These are phyloP conservation scores for Neocrepidodera transversa DNA, from an alignment of 2,888 invertebrate genomes.

Conservation along the genomic window DNA sequence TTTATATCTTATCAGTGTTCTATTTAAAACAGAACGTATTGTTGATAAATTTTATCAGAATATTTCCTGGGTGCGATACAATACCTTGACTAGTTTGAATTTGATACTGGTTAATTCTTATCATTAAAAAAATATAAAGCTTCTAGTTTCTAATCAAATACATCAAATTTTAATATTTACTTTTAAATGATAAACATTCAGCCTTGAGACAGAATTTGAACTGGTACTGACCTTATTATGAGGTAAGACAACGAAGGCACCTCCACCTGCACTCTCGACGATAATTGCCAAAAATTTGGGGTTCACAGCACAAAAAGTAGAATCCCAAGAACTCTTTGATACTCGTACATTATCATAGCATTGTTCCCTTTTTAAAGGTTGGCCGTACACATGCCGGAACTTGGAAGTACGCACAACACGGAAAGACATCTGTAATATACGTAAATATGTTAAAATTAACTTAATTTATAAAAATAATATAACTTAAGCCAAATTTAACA, in stretches of 20 bases:
- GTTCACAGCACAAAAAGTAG: constrained; percentile 97
- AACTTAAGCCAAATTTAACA: too few species aligned
- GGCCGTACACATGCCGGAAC: constrained; percentile 95
- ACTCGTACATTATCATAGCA: constrained; percentile 98
- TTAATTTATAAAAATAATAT: too few species aligned
- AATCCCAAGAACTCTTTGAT: constrained; percentile 98
- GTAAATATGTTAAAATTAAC: constrained; percentile 11
- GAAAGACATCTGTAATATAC: constrained; percentile 82
- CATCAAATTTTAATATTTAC: too few species aligned
- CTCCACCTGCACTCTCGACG: constrained; percentile 95
- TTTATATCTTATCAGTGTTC: constrained; percentile 12
- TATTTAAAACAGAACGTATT: constrained; percentile 2
- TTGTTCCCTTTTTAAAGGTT: constrained; percentile 91
- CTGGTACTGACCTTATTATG: constrained; percentile 95
- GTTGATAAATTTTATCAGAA: constrained; percentile 16
- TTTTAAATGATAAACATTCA: too few species aligned
- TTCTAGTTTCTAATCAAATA: too few species aligned
- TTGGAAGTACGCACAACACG: constrained; percentile 96
- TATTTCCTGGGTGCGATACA: constrained; percentile 2
- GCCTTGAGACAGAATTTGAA: too few species aligned
- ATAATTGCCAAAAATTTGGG: constrained; percentile 97
- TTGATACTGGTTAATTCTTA: not conserved
- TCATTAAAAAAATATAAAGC: too few species aligned
- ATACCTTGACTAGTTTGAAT: not conserved
- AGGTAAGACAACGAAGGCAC: constrained; percentile 93